These are phyloP conservation scores for Synodontis membranacea DNA, from an alignment of 2,113 vertebrate genomes.

Conservation along the genomic window DNA sequence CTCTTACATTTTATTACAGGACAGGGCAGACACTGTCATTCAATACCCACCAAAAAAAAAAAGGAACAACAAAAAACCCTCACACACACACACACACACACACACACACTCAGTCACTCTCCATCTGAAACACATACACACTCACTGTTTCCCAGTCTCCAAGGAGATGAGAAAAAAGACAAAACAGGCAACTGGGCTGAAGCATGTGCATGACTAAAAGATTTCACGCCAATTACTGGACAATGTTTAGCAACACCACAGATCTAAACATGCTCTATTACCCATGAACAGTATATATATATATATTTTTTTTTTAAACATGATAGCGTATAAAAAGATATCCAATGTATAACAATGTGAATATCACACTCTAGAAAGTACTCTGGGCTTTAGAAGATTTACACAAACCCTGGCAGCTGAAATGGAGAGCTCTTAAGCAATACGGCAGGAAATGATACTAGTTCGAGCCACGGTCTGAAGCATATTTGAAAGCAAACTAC, in stretches of 20 bases:
- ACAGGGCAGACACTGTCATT: constrained; percentile 65
- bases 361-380: background rate
- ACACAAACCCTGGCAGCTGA: constrained; percentile 14
- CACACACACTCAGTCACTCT: constrained; percentile 35
- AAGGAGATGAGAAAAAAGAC: constrained; percentile 49
- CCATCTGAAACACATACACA: constrained; percentile 12
- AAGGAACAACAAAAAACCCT: constrained; percentile 26
- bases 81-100: constrained; percentile 44
- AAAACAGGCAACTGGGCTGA: constrained; percentile 38
- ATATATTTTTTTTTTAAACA: background rate
- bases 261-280: constrained; percentile 28
- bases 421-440: constrained; percentile 29
- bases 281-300: background rate
- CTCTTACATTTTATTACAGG: constrained; percentile 73
- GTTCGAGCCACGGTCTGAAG: background rate
- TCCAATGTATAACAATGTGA: background rate
- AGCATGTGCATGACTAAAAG: constrained; percentile 48
- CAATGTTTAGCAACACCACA: constrained; percentile 38
- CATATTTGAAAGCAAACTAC: constrained; percentile 33
- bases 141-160: constrained; percentile 45
- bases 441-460: constrained; percentile 28
- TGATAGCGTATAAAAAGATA: background rate
- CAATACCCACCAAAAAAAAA: constrained; percentile 55
- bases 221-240: constrained; percentile 52
- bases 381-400: constrained; percentile 19